Percentiles rank a stretch among this genome's conserved stretches.
phyloP scores from a whole-genome alignment of 1,140 invertebrate genomes.

The Belonocnema kinseyi region DNA sequence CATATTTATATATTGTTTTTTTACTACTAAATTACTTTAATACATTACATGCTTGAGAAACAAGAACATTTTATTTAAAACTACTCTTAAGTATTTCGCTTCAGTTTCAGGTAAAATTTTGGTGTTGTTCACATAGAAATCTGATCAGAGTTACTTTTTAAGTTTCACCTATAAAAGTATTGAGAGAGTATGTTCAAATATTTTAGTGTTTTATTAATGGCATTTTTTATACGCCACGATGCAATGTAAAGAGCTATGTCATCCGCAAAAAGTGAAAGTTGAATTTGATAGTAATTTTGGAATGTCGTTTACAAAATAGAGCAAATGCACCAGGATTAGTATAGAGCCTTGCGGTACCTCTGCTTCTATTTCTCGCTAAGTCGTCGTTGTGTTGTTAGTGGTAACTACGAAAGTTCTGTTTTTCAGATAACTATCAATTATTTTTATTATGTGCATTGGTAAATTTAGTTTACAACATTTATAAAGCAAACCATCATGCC shows the following conservation, averaged over 20 bases:
- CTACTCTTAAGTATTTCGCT: too few relatives aligned
- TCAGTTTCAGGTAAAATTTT: too few relatives aligned
- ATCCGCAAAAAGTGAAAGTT: slow-evolving; percentile 53
- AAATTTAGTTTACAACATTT: slow-evolving; percentile 42
- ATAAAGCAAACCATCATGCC: slow-evolving; percentile 47
- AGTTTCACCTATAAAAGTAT: slow-evolving; percentile 49
- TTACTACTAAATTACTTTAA: too few relatives aligned
- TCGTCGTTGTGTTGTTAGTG: slow-evolving; percentile 37
- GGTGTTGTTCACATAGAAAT: too few relatives aligned
- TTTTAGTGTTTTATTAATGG: too few relatives aligned
- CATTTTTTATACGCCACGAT: too few relatives aligned
- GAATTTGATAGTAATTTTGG: too few relatives aligned
- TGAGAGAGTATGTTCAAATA: slow-evolving; percentile 37
- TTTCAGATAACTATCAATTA: slow-evolving; percentile 45
- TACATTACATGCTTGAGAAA: too few relatives aligned
- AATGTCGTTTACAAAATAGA: too few relatives aligned
- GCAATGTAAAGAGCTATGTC: slow-evolving; percentile 51
- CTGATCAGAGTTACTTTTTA: neutral
- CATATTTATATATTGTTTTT: too few relatives aligned
- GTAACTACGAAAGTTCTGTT: slow-evolving; percentile 48
- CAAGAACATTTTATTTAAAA: too few relatives aligned
- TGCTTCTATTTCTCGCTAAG: slow-evolving; percentile 39
- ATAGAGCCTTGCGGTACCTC: too few relatives aligned
- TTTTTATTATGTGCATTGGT: slow-evolving; percentile 43
- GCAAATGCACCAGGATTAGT: slow-evolving; percentile 51